Evolutionary conservation across 2,113 vertebrate genomes (phyloP).

Genomic region (Alectura lathami): DNA sequence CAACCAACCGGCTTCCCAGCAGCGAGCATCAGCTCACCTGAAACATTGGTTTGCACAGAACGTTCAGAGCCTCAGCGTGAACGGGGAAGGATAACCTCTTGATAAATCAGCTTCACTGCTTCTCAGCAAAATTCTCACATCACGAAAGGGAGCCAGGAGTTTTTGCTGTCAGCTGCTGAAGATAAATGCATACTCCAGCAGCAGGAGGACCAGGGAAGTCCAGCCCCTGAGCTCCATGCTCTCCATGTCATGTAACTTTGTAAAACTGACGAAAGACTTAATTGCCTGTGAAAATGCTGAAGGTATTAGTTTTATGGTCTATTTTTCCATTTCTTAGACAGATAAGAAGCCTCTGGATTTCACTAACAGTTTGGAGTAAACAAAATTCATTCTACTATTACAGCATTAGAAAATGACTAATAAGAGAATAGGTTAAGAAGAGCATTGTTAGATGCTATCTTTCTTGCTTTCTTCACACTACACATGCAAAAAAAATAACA

Average conservation of each 20-base stretch:
- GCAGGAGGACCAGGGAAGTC: rapidly evolving
- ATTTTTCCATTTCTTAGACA: not conserved
- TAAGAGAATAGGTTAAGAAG: not conserved
- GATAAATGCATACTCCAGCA: not conserved
- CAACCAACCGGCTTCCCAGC: not conserved
- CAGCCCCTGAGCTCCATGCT: not conserved
- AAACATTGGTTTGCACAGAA: not conserved
- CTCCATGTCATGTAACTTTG: not conserved
- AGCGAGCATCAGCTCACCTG: rapidly evolving
- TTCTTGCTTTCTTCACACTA: not conserved
- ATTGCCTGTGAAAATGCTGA: not conserved
- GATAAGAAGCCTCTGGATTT: not conserved
- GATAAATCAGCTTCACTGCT: not conserved
- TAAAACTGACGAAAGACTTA: not conserved
- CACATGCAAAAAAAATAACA: not conserved
- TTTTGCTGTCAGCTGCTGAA: not conserved
- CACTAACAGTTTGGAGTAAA: not conserved
- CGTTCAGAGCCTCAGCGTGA: not conserved
- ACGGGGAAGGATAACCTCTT: not conserved
- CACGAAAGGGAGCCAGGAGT: not conserved
- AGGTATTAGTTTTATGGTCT: not conserved
- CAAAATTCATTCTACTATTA: not conserved
- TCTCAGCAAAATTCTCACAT: not conserved
- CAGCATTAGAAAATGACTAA: not conserved
- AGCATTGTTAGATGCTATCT: not conserved